Conservation (phyloP, 2,113 vertebrate genomes). For the Takifugu flavidus region DNA sequence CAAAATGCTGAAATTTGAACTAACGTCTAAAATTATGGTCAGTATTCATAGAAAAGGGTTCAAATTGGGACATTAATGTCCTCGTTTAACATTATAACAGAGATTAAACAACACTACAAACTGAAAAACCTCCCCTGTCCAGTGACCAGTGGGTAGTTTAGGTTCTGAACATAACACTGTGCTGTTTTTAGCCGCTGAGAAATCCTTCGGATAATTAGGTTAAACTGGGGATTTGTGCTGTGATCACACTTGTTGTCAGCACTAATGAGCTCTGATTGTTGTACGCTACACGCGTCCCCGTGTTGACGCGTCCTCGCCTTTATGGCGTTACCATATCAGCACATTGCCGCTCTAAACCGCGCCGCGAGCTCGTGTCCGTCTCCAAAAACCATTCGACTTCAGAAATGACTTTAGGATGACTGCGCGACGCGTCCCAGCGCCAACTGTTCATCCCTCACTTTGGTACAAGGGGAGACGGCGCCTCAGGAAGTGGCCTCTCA, state of each 20-base stretch:
- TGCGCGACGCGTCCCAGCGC: no score
- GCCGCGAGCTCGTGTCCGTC: neutral
- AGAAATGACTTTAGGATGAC: neutral
- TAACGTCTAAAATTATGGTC: no score
- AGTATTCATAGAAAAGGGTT: no score
- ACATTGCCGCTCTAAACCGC: no score
- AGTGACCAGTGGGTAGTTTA: slow-evolving; percentile 1
- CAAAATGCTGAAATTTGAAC: no score
- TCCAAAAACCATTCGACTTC: neutral
- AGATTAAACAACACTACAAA: no score
- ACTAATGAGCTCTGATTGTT: slow-evolving; percentile 10
- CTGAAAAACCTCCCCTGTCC: no score
- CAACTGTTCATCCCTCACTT: neutral
- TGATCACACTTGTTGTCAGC: neutral
- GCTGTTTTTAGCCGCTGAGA: slow-evolving; percentile 9
- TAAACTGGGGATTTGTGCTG: slow-evolving; percentile 26
- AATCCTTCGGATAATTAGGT: slow-evolving; percentile 15
- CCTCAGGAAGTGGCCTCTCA: slow-evolving; percentile 17
- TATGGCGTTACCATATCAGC: no score
- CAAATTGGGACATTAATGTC: no score
- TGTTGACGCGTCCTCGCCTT: no score
- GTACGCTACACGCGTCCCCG: neutral
- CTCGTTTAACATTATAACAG: no score
- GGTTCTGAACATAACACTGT: neutral
- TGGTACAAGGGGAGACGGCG: neutral